These are phyloP conservation scores for Sebastes fasciatus DNA, from an alignment of 2,113 vertebrate genomes.

Conservation along the genomic window DNA sequence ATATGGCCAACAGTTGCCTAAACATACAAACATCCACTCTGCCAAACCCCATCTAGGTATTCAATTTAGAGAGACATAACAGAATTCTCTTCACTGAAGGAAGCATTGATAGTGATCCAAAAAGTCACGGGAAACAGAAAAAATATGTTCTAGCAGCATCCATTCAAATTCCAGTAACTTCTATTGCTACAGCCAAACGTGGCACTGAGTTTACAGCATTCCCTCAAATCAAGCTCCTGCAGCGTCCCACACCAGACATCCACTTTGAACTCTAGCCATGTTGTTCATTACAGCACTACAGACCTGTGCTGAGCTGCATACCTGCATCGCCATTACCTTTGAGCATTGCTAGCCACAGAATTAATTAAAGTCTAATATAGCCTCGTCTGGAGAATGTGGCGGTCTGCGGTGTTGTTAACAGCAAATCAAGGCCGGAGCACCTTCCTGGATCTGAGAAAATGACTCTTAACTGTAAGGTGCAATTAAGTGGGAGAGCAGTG, in stretches of 20 bases:
- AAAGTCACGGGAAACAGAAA: background rate
- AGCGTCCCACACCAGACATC: constrained; percentile 17
- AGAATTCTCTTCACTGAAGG: background rate
- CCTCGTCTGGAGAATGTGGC: constrained; percentile 81
- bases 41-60: background rate
- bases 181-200: background rate
- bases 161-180: background rate
- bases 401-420: constrained; percentile 77
- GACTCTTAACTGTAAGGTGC: constrained; percentile 76
- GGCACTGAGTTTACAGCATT: constrained; percentile 28
- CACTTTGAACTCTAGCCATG: constrained; percentile 42
- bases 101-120: background rate
- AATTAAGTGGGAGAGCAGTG: constrained; percentile 83
- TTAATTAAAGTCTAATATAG: constrained; percentile 86
- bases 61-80: background rate
- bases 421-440: constrained; percentile 81
- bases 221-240: constrained; percentile 30
- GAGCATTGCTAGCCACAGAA: constrained; percentile 79
- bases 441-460: constrained; percentile 78
- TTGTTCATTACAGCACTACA: constrained; percentile 56
- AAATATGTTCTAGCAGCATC: background rate
- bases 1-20: background rate
- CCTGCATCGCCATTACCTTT: constrained; percentile 49
- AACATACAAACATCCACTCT: background rate
- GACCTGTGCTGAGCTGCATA: constrained; percentile 45